Base-by-base conservation (phyloP, 2,888 invertebrate species). In the Cinara cedri region DNA sequence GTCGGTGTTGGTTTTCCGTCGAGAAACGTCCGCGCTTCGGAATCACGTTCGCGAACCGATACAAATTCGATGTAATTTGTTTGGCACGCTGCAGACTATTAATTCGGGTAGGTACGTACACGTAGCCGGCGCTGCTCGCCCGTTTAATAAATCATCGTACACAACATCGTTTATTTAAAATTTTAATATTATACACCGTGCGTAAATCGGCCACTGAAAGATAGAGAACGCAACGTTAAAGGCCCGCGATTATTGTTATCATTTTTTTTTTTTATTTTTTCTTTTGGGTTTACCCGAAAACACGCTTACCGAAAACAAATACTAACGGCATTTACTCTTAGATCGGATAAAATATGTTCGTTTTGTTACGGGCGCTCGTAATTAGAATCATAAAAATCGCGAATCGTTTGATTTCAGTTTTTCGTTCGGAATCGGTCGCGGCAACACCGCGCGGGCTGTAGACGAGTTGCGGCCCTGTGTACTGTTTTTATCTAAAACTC, bases 301-400 rank as follows among this genome's bases (percentile, higher is more conserved):
- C 44, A 3, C 13, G 71, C 21, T 16, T 24, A 44, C 21, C 24
- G 24, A 24, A 71, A 72, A 72, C 13, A 72, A 72, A 72, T 57
- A 72, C 57, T 24, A 72, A 26, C n/a, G n/a, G n/a, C n/a, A 72
- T 60, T 57, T 49, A 60, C 19, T 60, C 26, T 26, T 8, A 11
- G 13, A 46, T 26, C 60, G 19, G 19, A 49, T 49, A 60, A n/a
- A n/a, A n/a, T 46, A 60, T 19, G 49, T 60, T 46, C n/a, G 72
- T 72, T 60, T 60, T 26, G 49, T 46, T 60, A 60, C 72, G 26
- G n/a, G n/a, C n/a, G n/a, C n/a, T n/a, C n/a, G n/a, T n/a, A n/a
- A n/a, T n/a, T n/a, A n/a, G n/a, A n/a, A n/a, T n/a, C n/a, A n/a
- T n/a, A n/a, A n/a, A n/a, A n/a, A n/a, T n/a, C n/a, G n/a, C n/a